A percentile compares a stretch with the other conserved stretches of the same genome.
These are phyloP conservation scores for Anoplophora glabripennis DNA, from an alignment of 1,140 invertebrate genomes.

Conservation along the genomic window DNA sequence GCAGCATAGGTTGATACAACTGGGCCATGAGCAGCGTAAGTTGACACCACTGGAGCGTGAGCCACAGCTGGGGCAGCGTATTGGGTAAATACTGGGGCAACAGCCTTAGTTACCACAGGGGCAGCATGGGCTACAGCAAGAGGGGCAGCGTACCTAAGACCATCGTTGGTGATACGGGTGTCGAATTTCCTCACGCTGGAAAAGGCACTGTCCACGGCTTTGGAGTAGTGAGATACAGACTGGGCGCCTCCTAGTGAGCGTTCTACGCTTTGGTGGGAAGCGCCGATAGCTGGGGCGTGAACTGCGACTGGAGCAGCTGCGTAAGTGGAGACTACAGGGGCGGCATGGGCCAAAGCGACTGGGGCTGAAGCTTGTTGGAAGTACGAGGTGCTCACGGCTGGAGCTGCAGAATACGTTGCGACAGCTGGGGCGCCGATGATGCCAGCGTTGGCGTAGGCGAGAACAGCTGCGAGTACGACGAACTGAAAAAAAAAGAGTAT, in stretches of 20 bases:
- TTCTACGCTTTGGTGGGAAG: constrained; percentile 56
- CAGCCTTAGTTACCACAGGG: background rate
- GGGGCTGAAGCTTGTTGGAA: constrained; percentile 30
- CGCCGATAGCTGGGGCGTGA: constrained; percentile 52
- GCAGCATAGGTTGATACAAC: constrained; percentile 10
- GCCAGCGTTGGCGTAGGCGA: constrained; percentile 54
- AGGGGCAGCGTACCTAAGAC: constrained; percentile 35
- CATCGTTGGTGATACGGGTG: constrained; percentile 60
- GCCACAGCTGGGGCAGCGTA: constrained; percentile 38
- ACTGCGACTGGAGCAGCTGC: constrained; percentile 45
- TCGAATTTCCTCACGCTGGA: constrained; percentile 62
- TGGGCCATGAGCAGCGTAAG: constrained; percentile 24
- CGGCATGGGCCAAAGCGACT: constrained; percentile 23
- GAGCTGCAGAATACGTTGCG: constrained; percentile 37
- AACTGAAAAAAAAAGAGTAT: constrained; percentile 34
- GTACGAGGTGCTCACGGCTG: constrained; percentile 28
- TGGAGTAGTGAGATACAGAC: constrained; percentile 59
- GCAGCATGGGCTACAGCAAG: constrained; percentile 17
- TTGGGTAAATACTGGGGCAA: constrained; percentile 2
- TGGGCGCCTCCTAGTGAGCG: constrained; percentile 56
- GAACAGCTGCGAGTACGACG: constrained; percentile 34
- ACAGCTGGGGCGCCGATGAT: constrained; percentile 34
- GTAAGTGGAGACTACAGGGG: constrained; percentile 7
- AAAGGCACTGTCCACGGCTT: constrained; percentile 62
- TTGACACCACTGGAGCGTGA: constrained; percentile 36